Conservation (phyloP, 1,140 invertebrate species). For the Popillia japonica region DNA sequence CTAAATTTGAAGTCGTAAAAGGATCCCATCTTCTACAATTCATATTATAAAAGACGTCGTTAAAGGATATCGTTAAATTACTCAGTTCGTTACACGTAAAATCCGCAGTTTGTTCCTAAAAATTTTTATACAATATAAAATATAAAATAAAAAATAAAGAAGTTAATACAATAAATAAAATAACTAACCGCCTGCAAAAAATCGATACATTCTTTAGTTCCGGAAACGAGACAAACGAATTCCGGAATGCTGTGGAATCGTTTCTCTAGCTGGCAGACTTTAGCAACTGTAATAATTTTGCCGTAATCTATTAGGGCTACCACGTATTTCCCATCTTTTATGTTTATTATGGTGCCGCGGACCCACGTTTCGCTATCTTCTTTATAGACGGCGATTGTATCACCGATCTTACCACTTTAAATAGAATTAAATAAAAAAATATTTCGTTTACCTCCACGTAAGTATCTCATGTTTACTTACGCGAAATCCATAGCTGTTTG, state of each 20-base stretch:
- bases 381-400: neutral
- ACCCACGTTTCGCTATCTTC: conserved; percentile 4
- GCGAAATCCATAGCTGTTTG: neutral
- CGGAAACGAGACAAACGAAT: neutral
- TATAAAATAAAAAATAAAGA: no score
- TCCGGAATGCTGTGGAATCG: neutral
- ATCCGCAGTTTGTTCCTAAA: neutral
- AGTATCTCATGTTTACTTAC: neutral
- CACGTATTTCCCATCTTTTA: conserved; percentile 18
- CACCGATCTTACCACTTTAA: conserved; percentile 22
- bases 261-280: neutral
- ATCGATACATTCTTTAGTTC: neutral
- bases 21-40: conserved; percentile 31
- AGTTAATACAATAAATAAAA: neutral
- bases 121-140: no score
- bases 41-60: neutral
- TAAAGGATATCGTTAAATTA: neutral
- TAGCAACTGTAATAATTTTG: neutral
- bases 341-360: conserved; percentile 7
- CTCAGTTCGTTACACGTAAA: neutral
- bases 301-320: conserved; percentile 22
- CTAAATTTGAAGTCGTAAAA: neutral
- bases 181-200: neutral
- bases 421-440: conserved; percentile 17
- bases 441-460: neutral